Evolutionary conservation across 53 echinoderm and acorn worm genomes (phyloP).

Genomic region (Henricia sp.): DNA sequence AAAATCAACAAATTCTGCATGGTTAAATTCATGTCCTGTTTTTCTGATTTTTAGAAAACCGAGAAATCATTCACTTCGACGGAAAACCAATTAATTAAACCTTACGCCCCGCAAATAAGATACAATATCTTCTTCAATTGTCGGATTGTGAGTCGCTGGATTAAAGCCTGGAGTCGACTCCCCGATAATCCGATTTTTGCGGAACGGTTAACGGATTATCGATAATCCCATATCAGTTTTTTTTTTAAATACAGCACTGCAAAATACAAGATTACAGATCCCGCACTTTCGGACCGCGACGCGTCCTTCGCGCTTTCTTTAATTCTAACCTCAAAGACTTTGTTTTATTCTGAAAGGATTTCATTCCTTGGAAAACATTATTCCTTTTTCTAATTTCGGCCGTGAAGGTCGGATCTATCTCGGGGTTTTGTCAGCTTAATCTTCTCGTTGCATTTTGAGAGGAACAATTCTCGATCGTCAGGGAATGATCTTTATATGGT

Average conservation of each 20-base stretch:
- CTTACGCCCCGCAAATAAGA: neutral
- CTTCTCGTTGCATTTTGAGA: constrained; percentile 26
- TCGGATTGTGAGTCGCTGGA: neutral
- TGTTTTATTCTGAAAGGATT: no score
- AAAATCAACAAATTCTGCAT: no score
- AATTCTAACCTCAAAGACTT: no score
- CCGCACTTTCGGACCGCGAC: no score
- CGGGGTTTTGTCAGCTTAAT: neutral
- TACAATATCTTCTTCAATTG: neutral
- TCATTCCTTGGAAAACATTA: no score
- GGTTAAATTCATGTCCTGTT: neutral
- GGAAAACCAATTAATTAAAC: constrained; percentile 28
- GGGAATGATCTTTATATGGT: no score
- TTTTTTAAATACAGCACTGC: no score
- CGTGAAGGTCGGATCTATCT: neutral
- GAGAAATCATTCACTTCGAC: neutral
- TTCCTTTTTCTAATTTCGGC: neutral
- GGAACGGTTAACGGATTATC: no score
- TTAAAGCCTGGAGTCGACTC: neutral
- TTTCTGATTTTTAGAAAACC: neutral
- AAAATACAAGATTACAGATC: no score
- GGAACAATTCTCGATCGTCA: constrained; percentile 2
- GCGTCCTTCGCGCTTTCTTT: no score
- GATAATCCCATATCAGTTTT: no score
- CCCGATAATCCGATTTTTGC: constrained; percentile 4